Conservation (phyloP, 2,888 invertebrate species). For the Geophilus truncorum region DNA sequence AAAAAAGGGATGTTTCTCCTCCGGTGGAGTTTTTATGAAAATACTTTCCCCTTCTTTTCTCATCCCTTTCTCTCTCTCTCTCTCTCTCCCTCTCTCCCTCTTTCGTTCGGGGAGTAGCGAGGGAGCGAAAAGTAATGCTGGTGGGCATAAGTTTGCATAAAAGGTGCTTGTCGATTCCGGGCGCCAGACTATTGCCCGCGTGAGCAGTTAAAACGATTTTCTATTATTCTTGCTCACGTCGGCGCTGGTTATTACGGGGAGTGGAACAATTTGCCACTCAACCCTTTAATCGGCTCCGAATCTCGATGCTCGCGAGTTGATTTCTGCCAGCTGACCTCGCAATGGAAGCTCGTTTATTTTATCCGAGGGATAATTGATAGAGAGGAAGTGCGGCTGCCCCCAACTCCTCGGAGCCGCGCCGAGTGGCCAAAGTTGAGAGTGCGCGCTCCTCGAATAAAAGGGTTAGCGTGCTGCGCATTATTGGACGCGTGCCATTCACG, state of each 20-base stretch:
- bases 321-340: neutral
- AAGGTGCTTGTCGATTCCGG: neutral
- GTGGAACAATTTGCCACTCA: neutral
- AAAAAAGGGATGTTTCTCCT: no score
- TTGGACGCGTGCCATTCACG: neutral
- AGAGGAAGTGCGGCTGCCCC: neutral
- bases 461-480: neutral
- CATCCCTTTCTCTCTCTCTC: neutral
- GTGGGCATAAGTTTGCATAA: neutral
- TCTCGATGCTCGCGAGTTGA: neutral
- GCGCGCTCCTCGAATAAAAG: neutral
- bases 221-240: neutral
- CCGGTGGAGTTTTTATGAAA: neutral
- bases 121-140: neutral
- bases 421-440: neutral
- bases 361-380: neutral
- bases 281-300: neutral
- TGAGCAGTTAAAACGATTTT: neutral
- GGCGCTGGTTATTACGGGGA: neutral
- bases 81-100: no score
- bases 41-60: neutral
- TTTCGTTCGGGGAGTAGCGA: neutral
- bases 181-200: neutral
- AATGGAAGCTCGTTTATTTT: neutral
- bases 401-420: neutral